A percentile compares a stretch with the other conserved stretches of the same genome.
Evolutionary conservation across 2,888 invertebrate species (phyloP).

Genomic region (Tinea pellionella): DNA sequence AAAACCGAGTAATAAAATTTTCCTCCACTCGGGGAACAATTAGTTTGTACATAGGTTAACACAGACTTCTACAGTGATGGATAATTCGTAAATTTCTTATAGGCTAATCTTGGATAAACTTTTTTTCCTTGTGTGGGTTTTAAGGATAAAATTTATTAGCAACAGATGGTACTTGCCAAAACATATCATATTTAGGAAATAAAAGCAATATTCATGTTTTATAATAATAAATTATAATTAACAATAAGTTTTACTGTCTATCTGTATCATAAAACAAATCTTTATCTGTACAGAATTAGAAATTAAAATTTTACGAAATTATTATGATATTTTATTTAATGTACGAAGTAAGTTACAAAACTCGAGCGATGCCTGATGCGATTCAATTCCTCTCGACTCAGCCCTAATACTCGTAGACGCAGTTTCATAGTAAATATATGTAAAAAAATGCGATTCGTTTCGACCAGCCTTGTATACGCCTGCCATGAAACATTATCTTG

Average conservation of each 20-base stretch:
- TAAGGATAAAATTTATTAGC: neutral
- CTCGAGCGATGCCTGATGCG: too few species aligned
- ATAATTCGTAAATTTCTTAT: neutral
- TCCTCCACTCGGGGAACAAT: neutral
- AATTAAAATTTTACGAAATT: constrained; percentile 1
- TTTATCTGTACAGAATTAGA: constrained; percentile 12
- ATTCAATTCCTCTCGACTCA: too few species aligned
- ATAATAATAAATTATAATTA: neutral
- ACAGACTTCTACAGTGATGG: neutral
- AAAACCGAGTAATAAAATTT: neutral
- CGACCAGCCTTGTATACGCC: too few species aligned
- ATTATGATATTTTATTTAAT: neutral
- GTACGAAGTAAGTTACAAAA: too few species aligned
- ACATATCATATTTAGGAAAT: neutral
- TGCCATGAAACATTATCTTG: neutral
- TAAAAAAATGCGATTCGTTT: too few species aligned
- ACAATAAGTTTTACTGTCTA: neutral
- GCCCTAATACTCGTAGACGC: too few species aligned
- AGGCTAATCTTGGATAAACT: neutral
- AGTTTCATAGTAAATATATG: too few species aligned
- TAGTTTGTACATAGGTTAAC: neutral
- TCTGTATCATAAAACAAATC: neutral
- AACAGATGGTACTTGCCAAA: neutral
- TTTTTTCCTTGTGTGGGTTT: neutral
- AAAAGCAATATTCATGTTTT: neutral